A percentile compares a stretch with the other conserved stretches of the same genome.
phyloP scores from a whole-genome alignment of 2,113 vertebrate species.

The Hippoglossus stenolepis region DNA sequence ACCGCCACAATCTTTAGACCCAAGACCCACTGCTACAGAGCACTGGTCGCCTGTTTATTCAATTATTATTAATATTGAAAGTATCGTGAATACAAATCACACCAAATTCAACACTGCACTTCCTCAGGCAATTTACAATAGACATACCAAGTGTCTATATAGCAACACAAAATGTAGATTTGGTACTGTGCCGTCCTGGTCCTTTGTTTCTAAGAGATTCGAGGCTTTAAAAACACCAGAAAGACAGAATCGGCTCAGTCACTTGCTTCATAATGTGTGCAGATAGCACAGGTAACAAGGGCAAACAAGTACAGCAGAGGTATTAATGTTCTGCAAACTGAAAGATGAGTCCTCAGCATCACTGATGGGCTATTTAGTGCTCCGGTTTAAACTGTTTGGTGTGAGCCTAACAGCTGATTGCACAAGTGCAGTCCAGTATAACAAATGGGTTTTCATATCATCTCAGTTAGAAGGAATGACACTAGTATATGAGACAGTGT shows the following conservation, averaged over 20 bases:
- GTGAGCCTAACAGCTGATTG: background rate
- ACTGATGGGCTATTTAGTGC: background rate
- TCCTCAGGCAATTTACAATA: too few species aligned
- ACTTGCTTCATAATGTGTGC: conserved; percentile 18
- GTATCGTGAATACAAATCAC: too few species aligned
- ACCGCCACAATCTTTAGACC: too few species aligned
- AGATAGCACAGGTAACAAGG: conserved; percentile 3
- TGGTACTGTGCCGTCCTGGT: background rate
- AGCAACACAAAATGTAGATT: background rate
- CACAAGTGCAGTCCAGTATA: too few species aligned
- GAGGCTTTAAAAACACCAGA: background rate
- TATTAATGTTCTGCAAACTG: conserved; percentile 3
- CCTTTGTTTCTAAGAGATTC: background rate
- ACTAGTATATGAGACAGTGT: background rate
- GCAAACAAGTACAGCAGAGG: conserved; percentile 24
- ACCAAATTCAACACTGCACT: too few species aligned
- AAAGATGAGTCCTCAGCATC: background rate
- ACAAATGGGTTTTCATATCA: background rate
- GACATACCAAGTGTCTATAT: too few species aligned
- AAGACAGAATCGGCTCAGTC: background rate
- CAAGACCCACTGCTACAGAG: too few species aligned
- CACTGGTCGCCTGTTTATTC: too few species aligned
- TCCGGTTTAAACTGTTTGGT: background rate
- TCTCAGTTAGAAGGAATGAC: background rate
- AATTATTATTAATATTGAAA: too few species aligned